phyloP scores from a whole-genome alignment of 2,888 invertebrate species.

The Eutolmus rufibarbis region DNA sequence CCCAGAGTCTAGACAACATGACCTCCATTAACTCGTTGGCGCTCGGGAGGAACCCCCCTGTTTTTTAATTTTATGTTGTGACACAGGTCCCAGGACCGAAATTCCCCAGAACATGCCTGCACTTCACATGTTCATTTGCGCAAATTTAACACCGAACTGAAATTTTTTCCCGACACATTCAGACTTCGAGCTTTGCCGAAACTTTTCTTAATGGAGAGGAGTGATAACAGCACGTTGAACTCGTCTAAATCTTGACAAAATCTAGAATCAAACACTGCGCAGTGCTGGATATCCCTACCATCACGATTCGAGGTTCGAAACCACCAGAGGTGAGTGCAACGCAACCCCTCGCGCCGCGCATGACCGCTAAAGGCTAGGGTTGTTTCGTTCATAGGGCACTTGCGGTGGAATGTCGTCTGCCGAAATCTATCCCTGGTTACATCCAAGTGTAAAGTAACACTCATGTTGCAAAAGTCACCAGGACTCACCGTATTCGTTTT shows the following conservation, averaged over 20 bases:
- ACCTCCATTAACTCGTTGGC: slow-evolving; percentile 4
- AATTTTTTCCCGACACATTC: slow-evolving; percentile 51
- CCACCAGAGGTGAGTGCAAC: neutral
- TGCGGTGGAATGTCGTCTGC: neutral
- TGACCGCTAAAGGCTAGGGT: neutral
- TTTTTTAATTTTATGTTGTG: no score
- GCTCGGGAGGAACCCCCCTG: neutral
- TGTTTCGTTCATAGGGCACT: neutral
- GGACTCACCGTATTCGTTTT: neutral
- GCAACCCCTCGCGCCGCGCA: neutral
- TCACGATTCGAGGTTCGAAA: neutral
- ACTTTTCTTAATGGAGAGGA: neutral
- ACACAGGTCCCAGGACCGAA: neutral
- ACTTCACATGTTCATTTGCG: slow-evolving; percentile 62
- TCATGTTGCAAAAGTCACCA: neutral
- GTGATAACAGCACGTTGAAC: slow-evolving; percentile 23
- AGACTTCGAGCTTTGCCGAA: neutral
- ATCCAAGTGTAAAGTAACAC: neutral
- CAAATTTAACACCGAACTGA: slow-evolving; percentile 62
- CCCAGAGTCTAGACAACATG: neutral
- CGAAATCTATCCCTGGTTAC: neutral
- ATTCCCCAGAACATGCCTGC: neutral
- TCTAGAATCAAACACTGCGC: neutral
- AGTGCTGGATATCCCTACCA: neutral
- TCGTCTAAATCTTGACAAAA: neutral